Percentiles rank a stretch among this genome's conserved stretches.
phyloP scores from a whole-genome alignment of 2,888 invertebrate species.

The Andrena bicolor region DNA sequence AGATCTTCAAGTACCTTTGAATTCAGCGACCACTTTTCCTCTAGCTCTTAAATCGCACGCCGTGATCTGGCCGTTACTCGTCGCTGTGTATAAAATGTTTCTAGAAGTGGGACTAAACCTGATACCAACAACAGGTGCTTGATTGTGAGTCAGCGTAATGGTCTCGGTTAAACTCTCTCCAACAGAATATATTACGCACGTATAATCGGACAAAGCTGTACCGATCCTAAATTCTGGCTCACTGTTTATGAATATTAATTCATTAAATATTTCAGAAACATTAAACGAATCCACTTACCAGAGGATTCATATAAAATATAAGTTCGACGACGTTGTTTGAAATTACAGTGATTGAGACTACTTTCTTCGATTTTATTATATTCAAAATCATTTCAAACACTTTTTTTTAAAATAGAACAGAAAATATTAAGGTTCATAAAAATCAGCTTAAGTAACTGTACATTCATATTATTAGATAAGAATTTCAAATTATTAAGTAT shows the following conservation, averaged over 20 bases:
- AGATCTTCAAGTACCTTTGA: slow-evolving; percentile 84
- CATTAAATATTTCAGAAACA: background rate
- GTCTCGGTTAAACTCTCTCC: slow-evolving; percentile 82
- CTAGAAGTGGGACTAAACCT: slow-evolving; percentile 87
- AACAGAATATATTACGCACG: slow-evolving; percentile 86
- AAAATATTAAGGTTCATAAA: background rate
- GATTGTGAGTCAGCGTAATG: slow-evolving; percentile 85
- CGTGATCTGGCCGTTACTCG: slow-evolving; percentile 87
- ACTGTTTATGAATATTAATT: slow-evolving; percentile 62
- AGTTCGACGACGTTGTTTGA: background rate
- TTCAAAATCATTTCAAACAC: background rate
- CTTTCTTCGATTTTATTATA: slow-evolving; percentile 1
- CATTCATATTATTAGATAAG: background rate
- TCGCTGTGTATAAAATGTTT: slow-evolving; percentile 87
- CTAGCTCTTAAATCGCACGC: slow-evolving; percentile 88
- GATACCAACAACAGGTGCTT: slow-evolving; percentile 86
- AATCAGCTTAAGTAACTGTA: background rate
- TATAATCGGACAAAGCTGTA: slow-evolving; percentile 85
- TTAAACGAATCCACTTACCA: background rate
- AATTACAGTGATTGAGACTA: background rate
- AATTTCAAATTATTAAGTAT: background rate
- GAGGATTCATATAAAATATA: slow-evolving; percentile 33
- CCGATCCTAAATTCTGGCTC: slow-evolving; percentile 85
- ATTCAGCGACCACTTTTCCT: slow-evolving; percentile 84
- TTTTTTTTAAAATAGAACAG: background rate